Evolutionary conservation across 2,113 vertebrate species (phyloP), one percentile per base, ranked within the genome.

Genomic region (Aphyosemion australe): DNA sequence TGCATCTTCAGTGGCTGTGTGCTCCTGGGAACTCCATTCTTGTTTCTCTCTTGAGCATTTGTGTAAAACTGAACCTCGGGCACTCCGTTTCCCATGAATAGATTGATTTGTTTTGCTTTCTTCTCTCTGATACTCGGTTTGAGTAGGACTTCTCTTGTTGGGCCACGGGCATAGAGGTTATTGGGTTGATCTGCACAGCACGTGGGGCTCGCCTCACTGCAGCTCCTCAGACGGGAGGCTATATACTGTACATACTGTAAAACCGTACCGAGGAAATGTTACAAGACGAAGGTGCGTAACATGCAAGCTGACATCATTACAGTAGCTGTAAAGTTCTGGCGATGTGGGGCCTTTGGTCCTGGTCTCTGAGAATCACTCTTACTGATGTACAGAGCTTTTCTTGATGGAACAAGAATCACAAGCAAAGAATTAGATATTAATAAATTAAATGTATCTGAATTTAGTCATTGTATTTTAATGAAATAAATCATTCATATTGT

Each of bases 221-320:
- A 61, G 74, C 76, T 78, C 76, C 69, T 89, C 48, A 87, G 87
- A 84, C 88, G 91, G 89, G 89, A 93, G 63, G 65, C 89, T 90
- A 91, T 13, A 45, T 70, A 76, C 93, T 97, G 95, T 98, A 97
- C 94, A 98, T 96, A 96, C 93, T 96, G 95, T 95, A 96, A 93
- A 96, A 96, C 94, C 95, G 94, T 88, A 63, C 62, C 46, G 56
- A 65, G 6, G 49, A 69, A 63, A 78, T 45, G 78, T 75, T 87
- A 72, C 61, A 41, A 48, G 3, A 60, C 58, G 16, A 48, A 65
- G 39, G 31, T 59, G 26, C 0, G 42, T 54, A 57, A 77, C 63
- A 34, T 49, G 55, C 51, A 43, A n/a, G 50, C 67, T 42, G 8
- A 48, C 43, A 26, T 62, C 48, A 21, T 59, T 34, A 78, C 60